Evolutionary conservation across 2,888 invertebrate genomes (phyloP).

Genomic region (Arctia plantaginis): DNA sequence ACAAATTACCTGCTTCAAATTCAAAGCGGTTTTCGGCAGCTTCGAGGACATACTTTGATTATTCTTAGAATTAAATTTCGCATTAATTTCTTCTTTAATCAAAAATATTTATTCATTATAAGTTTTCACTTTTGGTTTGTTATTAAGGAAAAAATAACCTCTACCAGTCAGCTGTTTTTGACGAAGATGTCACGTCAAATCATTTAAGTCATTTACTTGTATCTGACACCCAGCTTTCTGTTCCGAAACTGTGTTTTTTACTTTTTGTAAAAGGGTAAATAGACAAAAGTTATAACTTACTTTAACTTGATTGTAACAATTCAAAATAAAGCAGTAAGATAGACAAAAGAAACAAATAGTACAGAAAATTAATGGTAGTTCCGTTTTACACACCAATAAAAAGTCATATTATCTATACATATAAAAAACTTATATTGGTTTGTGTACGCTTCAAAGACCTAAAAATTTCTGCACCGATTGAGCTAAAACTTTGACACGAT

Average conservation of each 20-base stretch:
- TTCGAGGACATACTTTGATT: conserved; percentile 64
- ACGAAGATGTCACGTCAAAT: conserved; percentile 8
- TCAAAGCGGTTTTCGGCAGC: conserved; percentile 81
- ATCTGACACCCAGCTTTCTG: neutral
- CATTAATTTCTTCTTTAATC: neutral
- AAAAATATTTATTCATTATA: neutral
- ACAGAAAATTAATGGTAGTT: too few relatives aligned
- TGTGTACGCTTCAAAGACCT: too few relatives aligned
- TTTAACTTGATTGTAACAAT: too few relatives aligned
- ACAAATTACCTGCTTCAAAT: conserved; percentile 87
- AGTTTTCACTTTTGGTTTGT: neutral
- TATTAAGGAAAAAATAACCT: conserved; percentile 24
- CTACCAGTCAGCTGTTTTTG: conserved; percentile 35
- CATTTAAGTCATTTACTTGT: neutral
- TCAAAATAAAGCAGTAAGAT: too few relatives aligned
- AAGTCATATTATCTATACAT: too few relatives aligned
- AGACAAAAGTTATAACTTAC: too few relatives aligned
- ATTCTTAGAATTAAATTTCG: neutral
- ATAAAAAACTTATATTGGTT: too few relatives aligned
- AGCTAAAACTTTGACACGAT: too few relatives aligned
- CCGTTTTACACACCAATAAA: too few relatives aligned
- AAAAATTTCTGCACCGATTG: too few relatives aligned
- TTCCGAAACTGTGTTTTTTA: neutral
- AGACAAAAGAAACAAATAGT: too few relatives aligned
- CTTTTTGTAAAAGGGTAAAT: neutral